These are phyloP conservation scores for Alosa sapidissima DNA, from an alignment of 2,797 vertebrate species.

Conservation along the genomic window DNA sequence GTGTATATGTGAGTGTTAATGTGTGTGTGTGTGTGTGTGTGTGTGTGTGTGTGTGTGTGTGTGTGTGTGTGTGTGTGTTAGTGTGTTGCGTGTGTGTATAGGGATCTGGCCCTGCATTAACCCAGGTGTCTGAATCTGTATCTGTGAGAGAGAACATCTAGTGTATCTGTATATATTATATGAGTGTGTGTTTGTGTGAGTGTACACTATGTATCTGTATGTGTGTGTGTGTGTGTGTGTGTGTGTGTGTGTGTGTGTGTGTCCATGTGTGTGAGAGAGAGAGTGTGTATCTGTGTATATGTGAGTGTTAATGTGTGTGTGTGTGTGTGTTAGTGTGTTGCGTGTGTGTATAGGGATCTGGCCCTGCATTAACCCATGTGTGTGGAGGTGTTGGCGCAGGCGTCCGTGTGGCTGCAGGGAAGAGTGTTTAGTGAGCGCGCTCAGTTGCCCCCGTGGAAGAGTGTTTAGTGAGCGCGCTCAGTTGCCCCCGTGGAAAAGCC, in stretches of 20 bases:
- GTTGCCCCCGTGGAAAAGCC: conserved; percentile 39
- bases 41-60: not conserved
- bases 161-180: not conserved
- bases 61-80: conserved; percentile 8
- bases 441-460: conserved; percentile 39
- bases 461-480: conserved; percentile 24
- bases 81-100: not conserved
- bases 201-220: not conserved
- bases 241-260: not conserved
- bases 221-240: not conserved
- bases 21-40: not conserved
- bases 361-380: conserved; percentile 66
- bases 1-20: not conserved
- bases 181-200: not conserved
- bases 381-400: conserved; percentile 49
- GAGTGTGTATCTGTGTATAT: conserved; percentile 18
- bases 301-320: not conserved
- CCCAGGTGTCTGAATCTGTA: too few relatives aligned
- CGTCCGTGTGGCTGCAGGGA: conserved; percentile 50
- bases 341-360: conserved; percentile 49
- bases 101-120: too few relatives aligned
- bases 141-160: too few relatives aligned
- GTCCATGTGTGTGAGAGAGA: not conserved
- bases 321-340: conserved; percentile 13
- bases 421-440: conserved; percentile 31